These are phyloP conservation scores for Drosophila paucipuncta DNA, from an alignment of 2,888 invertebrate species.

Conservation along the genomic window DNA sequence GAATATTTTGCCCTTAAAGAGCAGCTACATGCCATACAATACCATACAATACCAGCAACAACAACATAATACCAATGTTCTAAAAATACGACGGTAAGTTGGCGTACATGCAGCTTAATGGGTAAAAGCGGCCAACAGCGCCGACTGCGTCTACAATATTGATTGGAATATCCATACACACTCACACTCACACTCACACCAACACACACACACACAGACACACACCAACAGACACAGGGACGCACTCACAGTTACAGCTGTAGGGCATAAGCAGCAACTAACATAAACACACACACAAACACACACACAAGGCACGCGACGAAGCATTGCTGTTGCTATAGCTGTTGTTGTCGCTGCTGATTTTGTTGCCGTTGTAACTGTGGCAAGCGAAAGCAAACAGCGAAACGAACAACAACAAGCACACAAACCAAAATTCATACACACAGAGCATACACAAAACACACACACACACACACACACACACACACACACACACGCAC, in stretches of 20 bases:
- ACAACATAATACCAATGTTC: conserved; percentile 63
- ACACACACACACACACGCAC: conserved; percentile 14
- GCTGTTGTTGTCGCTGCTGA: conserved; percentile 27
- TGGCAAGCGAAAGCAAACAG: conserved; percentile 73
- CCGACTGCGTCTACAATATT: conserved; percentile 76
- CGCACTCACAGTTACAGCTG: conserved; percentile 58
- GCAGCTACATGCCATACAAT: conserved; percentile 65
- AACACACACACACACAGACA: conserved; percentile 2
- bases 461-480: conserved; percentile 14
- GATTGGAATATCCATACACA: conserved; percentile 71
- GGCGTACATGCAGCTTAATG: conserved; percentile 79
- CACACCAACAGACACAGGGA: conserved; percentile 18
- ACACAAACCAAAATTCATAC: conserved; percentile 37
- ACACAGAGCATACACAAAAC: conserved; percentile 17
- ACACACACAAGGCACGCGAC: conserved; percentile 29
- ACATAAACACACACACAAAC: conserved; percentile 49
- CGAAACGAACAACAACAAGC: conserved; percentile 71
- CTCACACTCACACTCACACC: conserved; percentile 28
- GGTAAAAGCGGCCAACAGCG: conserved; percentile 77
- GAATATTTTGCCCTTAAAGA: conserved; percentile 73
- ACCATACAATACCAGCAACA: conserved; percentile 30
- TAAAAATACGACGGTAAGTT: conserved; percentile 79
- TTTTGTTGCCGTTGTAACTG: conserved; percentile 45
- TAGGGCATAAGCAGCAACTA: conserved; percentile 54
- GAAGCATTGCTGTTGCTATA: conserved; percentile 45